Evolutionary conservation across 2,797 vertebrate genomes (phyloP), one percentile per base, ranked within the genome.

Genomic region (Odontamblyopus rebecca): DNA sequence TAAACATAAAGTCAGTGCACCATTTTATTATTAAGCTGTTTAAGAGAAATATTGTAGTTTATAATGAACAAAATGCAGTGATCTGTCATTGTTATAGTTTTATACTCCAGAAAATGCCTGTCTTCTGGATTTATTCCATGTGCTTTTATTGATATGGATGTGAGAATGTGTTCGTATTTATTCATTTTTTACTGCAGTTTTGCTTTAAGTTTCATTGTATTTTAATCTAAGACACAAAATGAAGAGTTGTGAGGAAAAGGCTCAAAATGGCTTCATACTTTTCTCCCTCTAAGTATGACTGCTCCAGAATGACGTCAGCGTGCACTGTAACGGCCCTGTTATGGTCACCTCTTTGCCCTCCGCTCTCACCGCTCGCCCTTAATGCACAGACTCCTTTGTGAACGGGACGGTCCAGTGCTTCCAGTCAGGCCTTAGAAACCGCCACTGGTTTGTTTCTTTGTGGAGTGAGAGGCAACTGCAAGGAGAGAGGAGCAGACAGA

Each of bases 331-430:
- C 51, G 57, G 41, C 64, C 68, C 44, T 44, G 44, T 48, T 48
- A 48, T 67, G 69, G 73, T 61, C 27, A 13, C 6, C 50, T 69
- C 72, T 81, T 83, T 75, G 70, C 72, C 79, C 69, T 69, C 69
- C 72, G 67, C 65, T 48, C 67, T 74, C 64, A 60, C 78, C 67
- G 67, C 71, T 61, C 73, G 1, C 78, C 70, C 82, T 79, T 74
- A 77, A 76, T 30, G 69, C 41, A 18, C 68, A 63, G 70, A 80
- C 78, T 75, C 75, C 65, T 70, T 48, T 81, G 70, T 68, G 73
- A 67, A 73, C n/a, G 62, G 85, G 83, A 85, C 77, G 87, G 83
- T 82, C 75, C 72, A 67, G 60, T 57, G 79, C 71, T 60, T 59
- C 66, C 70, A 68, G 64, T 53, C 27, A 74, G 75, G 76, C 79